Evolutionary conservation across 2,797 vertebrate genomes (phyloP), one percentile per base, ranked within the genome.

Genomic region (Fistularia commersonii): DNA sequence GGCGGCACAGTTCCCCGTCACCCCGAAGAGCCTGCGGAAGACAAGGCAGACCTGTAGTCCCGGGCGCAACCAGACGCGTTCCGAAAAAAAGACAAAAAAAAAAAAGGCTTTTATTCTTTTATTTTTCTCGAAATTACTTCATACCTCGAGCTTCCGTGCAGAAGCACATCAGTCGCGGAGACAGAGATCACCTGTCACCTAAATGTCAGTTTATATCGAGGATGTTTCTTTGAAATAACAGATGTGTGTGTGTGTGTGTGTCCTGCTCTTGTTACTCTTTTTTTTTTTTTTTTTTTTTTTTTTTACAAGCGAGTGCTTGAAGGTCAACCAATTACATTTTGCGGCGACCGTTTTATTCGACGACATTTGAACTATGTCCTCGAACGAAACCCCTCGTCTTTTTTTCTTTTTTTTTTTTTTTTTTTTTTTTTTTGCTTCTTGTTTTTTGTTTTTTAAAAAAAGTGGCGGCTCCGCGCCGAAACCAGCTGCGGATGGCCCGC

Each of bases 1-100:
- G 74, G 95, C 95, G 6, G 95, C 94, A 45, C 95, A 97, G 90
- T 94, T 97, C 86, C 95, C 95, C 0, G 95, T 97, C 86, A 93
- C 93, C 80, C 95, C 95, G 5, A 97, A 97, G 64, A 97, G 93
- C 90, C 95, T 96, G 90, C 75, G 71, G 82, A 80, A 81, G 86
- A 63, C 78, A 59, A 85, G 38, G 45, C 61, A 62, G 66, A 69
- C 48, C 66, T 69, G 48, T 41, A 72, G 72, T 75, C 64, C 64
- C 69, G 73, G 72, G 60, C 34, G 34, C 55, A 63, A 49, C 61
- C 11, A 37, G 51, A 72, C 50, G 48, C 44, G 62, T 69, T 63
- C 64, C 70, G 66, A 45, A 50, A 56, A 37, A 45, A 12, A 60
- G 48, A 57, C 38, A 51, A 69, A 65, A 32, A 32, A 23, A 37